phyloP scores from a whole-genome alignment of 2,797 vertebrate species.

The Ctenochaetus hawaiiensis region DNA sequence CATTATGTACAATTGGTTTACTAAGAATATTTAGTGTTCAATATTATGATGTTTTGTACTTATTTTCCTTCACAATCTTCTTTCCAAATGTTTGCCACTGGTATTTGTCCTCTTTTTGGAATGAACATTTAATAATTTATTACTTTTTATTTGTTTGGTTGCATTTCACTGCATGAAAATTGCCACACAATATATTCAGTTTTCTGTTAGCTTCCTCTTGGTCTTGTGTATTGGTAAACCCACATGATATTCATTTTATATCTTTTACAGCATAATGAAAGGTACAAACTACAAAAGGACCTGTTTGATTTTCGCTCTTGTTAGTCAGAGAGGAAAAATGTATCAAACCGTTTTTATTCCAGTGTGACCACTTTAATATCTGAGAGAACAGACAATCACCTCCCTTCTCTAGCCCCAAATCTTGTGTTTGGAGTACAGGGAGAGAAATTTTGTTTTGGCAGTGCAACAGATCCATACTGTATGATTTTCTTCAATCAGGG shows the following conservation, averaged over 20 bases:
- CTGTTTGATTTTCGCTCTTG: constrained; percentile 37
- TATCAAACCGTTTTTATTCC: constrained; percentile 53
- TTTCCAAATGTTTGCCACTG: neutral
- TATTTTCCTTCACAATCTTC: neutral
- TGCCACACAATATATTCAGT: too few species aligned
- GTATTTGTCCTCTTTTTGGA: neutral
- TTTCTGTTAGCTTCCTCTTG: too few species aligned
- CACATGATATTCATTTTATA: neutral
- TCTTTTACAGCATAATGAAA: constrained; percentile 15
- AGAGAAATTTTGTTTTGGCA: constrained; percentile 57
- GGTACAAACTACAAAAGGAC: constrained; percentile 15
- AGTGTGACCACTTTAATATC: constrained; percentile 47
- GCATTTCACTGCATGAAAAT: neutral
- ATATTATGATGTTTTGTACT: neutral
- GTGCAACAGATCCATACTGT: constrained; percentile 56
- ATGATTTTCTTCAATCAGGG: constrained; percentile 69
- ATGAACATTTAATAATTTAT: neutral
- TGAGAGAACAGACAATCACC: constrained; percentile 51
- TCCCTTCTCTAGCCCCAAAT: constrained; percentile 46
- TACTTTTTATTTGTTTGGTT: neutral
- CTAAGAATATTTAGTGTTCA: neutral
- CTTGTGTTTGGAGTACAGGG: constrained; percentile 52
- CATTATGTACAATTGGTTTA: neutral
- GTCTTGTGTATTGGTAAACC: too few species aligned
- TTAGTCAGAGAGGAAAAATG: constrained; percentile 15